Base-by-base conservation (phyloP, 2,113 vertebrate genomes). In the Campylorhamphus procurvoides region DNA sequence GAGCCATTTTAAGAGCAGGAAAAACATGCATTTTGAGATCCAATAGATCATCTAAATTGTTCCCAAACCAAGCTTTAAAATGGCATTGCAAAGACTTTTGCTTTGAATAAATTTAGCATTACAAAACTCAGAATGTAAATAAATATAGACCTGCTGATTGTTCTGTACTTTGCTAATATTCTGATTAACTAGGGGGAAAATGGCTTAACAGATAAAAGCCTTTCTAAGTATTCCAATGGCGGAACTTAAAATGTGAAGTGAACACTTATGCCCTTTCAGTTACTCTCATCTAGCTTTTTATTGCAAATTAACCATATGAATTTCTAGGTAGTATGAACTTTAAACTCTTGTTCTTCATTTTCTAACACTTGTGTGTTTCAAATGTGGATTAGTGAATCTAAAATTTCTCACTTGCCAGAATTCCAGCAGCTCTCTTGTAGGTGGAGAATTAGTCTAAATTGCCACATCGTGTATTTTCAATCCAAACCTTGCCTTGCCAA, bases 1-100 rank as follows among this genome's bases (percentile, higher is more conserved):
- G 92, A 97, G 66, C 94, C 97, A 78, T 97, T 97, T 97, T 97
- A 97, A 97, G 85, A 97, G 92, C 88, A 87, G 97, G 94, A 94
- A 94, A 95, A 97, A 96, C 95, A 97, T 96, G 90, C 74, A 87
- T 93, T 95, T 93, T 19, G 47, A 97, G 94, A 95, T 97, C 84
- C 88, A 97, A 96, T 95, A 97, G 90, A 90, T 96, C 95, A 94
- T 93, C 47, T 96, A 95, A 97, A 98, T 90, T 92, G 93, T 96
- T 97, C 96, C 89, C 91, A 78, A 86, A 97, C 64, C 66, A 91
- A 68, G 28, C 92, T 96, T 93, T 94, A 95, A 94, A 96, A 95
- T 96, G 92, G 89, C 74, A 53, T 92, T 72, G 94, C 53, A 88
- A 89, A 87, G 92, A 89, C 91, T 96, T 91, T 83, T 95, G 8